phyloP scores from a whole-genome alignment of 2,113 vertebrate genomes.

The Turnix velox region DNA sequence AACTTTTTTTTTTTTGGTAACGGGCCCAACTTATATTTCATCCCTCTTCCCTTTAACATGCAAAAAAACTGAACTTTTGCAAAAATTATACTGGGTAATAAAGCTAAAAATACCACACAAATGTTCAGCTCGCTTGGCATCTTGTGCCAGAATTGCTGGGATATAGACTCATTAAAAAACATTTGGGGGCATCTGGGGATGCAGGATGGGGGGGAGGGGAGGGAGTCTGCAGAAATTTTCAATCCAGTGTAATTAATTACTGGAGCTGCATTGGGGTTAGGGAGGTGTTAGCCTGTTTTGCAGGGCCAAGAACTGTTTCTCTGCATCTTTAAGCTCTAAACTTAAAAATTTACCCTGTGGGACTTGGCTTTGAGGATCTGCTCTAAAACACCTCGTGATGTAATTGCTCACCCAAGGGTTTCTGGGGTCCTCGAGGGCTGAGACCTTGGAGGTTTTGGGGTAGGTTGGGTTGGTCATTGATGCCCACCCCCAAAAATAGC shows the following conservation, averaged over 20 bases:
- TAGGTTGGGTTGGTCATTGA: background rate
- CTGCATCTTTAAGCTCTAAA: background rate
- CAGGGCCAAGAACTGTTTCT: background rate
- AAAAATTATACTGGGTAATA: background rate
- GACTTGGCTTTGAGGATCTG: background rate
- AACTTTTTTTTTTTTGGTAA: background rate
- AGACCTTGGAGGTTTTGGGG: background rate
- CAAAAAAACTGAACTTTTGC: background rate
- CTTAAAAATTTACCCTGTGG: background rate
- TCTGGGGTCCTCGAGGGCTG: background rate
- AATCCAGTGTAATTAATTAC: background rate
- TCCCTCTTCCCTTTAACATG: background rate
- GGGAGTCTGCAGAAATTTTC: background rate
- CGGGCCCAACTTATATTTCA: background rate
- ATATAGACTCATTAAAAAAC: background rate
- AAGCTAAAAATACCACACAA: background rate
- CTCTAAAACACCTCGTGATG: background rate
- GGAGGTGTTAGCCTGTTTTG: background rate
- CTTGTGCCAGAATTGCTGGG: background rate
- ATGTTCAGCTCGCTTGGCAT: background rate
- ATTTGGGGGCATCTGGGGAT: background rate
- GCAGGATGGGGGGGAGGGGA: background rate
- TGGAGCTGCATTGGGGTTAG: fast-evolving
- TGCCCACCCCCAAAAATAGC: background rate
- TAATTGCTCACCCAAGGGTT: background rate